phyloP scores from a whole-genome alignment of 2,113 vertebrate species.

The Ictalurus furcatus region DNA sequence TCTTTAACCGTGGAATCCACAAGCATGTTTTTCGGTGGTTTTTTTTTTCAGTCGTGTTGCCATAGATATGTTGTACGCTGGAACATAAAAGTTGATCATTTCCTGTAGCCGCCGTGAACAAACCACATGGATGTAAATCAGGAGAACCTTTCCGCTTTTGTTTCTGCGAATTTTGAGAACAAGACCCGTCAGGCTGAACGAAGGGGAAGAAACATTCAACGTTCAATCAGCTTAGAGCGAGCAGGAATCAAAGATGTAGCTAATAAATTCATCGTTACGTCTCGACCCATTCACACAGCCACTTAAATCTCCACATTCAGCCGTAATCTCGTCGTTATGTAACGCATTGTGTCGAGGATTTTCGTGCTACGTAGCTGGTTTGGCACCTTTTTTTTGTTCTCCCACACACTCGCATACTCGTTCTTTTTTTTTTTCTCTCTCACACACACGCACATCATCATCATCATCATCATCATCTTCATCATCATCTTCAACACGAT shows the following conservation, averaged over 20 bases:
- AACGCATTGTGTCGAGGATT: not conserved
- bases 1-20: not conserved
- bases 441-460: not conserved
- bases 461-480: not conserved
- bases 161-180: not conserved
- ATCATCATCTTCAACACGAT: not conserved
- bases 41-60: not conserved
- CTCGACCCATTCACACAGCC: not conserved
- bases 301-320: not conserved
- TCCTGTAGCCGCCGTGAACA: not conserved
- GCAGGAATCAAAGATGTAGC: not conserved
- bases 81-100: too few species aligned
- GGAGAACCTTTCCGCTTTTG: not conserved
- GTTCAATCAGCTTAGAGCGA: not conserved
- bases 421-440: not conserved
- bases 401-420: not conserved
- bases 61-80: not conserved
- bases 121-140: not conserved
- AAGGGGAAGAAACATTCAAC: not conserved
- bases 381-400: not conserved
- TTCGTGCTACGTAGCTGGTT: conserved; percentile 20
- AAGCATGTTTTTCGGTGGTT: too few species aligned
- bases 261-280: too few species aligned
- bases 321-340: not conserved
- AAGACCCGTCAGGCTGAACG: not conserved